Base-by-base conservation (phyloP, 2,113 vertebrate species). In the Mixornis gularis region DNA sequence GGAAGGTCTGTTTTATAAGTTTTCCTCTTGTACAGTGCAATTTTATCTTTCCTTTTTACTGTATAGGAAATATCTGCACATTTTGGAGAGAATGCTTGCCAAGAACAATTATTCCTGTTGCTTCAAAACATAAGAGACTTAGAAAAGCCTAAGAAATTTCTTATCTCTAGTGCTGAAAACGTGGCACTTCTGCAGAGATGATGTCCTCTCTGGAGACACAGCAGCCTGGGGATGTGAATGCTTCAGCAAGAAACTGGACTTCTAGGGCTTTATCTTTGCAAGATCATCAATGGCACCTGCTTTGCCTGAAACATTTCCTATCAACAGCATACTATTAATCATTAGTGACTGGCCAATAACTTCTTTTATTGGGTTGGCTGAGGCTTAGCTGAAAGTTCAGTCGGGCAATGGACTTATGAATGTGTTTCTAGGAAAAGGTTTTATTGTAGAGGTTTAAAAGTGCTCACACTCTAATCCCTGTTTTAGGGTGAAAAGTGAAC, bases 181-280 rank as follows among this genome's bases (percentile, higher is more conserved):
- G 87, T 95, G 93, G 76, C 93, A 92, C 13, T 91, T 89, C 32
- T 62, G 70, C 44, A 62, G 25, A 78, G 55, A 41, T 1, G 1
- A 79, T 81, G 16, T 62, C 15, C 58, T 66, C 56, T 91, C 36
- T 26, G 64, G 81, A 92, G 52, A 29, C 21, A 51, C 4, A 17
- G 66, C 0, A 0, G 26, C 0, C 0, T 41, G 24, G 7, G 22
- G 17, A 1, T 34, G 19, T 41, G 56, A 77, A 18, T 0, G 1
- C 29, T 71, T 82, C 84, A 58, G 22, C 30, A 65, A 62, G 32
- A 43, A 77, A 12, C 7, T 58, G 73, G 29, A 36, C 16, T 80
- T 80, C 13, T 25, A 71, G 24, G 40, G 30, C 19, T 64, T 79
- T 48, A 20, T 87, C 18, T 53, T n/a, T 82, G n/a, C 25, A 43